Evolutionary conservation across 2,888 invertebrate species (phyloP), one percentile per base, ranked within the genome.

Genomic region (Leistus spinibarbis): DNA sequence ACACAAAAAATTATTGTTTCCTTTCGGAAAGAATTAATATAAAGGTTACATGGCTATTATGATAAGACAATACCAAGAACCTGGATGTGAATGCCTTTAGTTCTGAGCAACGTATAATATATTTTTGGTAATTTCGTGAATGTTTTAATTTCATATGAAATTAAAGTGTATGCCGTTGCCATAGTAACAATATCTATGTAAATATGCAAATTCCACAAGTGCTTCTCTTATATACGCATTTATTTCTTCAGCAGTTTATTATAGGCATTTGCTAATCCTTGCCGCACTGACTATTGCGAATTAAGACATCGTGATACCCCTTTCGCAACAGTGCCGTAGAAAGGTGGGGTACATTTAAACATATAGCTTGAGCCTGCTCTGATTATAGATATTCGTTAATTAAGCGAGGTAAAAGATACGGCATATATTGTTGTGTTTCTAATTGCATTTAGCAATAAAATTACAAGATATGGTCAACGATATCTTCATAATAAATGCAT

Each of bases 371-470:
- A 13, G 17, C 20, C 5, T 60, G 60, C 73, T 67, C 64, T 67
- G 73, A 22, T 67, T 73, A 73, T 73, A 73, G 67, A 73, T 73
- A 73, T 67, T 73, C 73, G 60, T 73, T 73, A 73, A 73, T 73
- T 67, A 73, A 66, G 69, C 40, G n/a, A n/a, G n/a, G n/a, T n/a
- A n/a, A n/a, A n/a, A n/a, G n/a, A n/a, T n/a, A n/a, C n/a, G n/a
- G n/a, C n/a, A n/a, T n/a, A n/a, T n/a, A n/a, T n/a, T n/a, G n/a
- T n/a, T n/a, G n/a, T n/a, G n/a, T n/a, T n/a, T n/a, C n/a, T n/a
- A n/a, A n/a, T n/a, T n/a, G n/a, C n/a, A n/a, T 62, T 54, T 63
- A 63, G 63, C 63, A n/a, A n/a, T n/a, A n/a, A n/a, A n/a, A n/a
- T n/a, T n/a, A n/a, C n/a, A n/a, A n/a, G n/a, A 40, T 4, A 40